Evolutionary conservation across 2,797 vertebrate species (phyloP), one percentile per base, ranked within the genome.

Genomic region (Hozukius guyotensis): DNA sequence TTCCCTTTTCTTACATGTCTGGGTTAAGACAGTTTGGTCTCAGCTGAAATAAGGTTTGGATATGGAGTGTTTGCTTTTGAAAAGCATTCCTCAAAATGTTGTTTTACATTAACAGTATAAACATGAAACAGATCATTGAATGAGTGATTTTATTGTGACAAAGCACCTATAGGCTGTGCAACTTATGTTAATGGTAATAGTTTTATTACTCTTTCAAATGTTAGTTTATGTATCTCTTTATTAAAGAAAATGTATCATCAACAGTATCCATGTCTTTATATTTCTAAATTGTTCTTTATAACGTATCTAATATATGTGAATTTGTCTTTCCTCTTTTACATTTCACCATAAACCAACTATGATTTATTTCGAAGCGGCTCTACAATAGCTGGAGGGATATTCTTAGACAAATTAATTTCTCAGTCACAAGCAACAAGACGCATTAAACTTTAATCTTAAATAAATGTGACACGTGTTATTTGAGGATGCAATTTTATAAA

Each of bases 391-490:
- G 53, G 73, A 20, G 31, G 89, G 88, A 90, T 86, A 81, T 90
- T 83, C 89, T 92, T 78, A 83, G 68, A 87, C 82, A 90, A 94
- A 93, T 95, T 88, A 80, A 93, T 94, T 92, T 88, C 75, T 75
- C 73, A 89, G 81, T 94, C 87, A 82, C 78, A 53, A 79, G 82
- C 81, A 87, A 91, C 90, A 77, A 88, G 88, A 89, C 73, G 12
- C 88, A 94, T 95, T 95, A 94, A 95, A 95, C 86, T 94, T 93
- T 94, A 92, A 94, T 95, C 88, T 87, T 95, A 95, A 95, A 95
- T 93, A 95, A 96, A 95, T 86, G 78, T 89, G 91, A 90, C 88
- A 83, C 75, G 68, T 94, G 92, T 93, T 91, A 91, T 94, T 92
- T 86, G 88, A 93, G 82, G 86, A 92, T 91, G 90, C 88, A 87